phyloP scores from a whole-genome alignment of 2,113 vertebrate species.

The Nesogale talazaci region DNA sequence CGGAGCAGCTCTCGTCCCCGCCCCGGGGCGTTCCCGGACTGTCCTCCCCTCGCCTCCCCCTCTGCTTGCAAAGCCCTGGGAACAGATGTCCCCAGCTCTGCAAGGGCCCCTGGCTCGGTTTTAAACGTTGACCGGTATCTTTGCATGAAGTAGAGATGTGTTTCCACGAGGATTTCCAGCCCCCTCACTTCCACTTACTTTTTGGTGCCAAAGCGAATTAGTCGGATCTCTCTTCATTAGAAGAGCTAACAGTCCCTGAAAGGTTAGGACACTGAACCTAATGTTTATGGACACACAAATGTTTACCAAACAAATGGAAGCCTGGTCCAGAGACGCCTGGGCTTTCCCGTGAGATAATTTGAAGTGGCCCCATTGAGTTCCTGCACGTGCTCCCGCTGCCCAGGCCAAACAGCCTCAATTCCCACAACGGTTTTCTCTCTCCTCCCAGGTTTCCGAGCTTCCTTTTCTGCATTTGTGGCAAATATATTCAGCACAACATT shows the following conservation, averaged over 20 bases:
- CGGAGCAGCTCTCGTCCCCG: accelerated
- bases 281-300: background rate
- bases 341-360: background rate
- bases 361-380: background rate
- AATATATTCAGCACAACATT: background rate
- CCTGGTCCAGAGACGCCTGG: background rate
- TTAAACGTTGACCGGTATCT: background rate
- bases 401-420: background rate
- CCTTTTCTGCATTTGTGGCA: background rate
- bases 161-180: background rate
- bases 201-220: background rate
- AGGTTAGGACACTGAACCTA: background rate
- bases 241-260: background rate
- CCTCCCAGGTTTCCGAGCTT: background rate
- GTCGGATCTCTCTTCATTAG: background rate
- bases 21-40: background rate
- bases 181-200: background rate
- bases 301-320: background rate
- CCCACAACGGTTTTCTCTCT: background rate
- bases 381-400: too few relatives aligned
- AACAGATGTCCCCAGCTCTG: too few relatives aligned
- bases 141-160: background rate
- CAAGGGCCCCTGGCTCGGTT: background rate
- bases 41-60: background rate
- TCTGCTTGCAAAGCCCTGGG: background rate